Conservation (phyloP, 2,797 vertebrate species). For the Champsocephalus esox region DNA sequence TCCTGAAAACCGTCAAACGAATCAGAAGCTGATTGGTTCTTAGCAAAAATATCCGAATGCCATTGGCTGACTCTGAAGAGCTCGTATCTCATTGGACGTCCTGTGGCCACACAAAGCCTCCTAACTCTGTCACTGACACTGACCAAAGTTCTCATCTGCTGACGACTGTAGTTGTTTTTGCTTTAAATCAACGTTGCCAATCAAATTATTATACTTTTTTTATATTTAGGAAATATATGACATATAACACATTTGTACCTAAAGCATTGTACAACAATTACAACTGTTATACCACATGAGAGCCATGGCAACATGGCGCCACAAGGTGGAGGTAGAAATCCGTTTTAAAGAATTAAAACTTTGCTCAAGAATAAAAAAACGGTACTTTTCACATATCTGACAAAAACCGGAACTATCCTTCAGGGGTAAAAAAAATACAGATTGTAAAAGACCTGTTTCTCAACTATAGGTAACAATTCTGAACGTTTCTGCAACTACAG, state of each 20-base stretch:
- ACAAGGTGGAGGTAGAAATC: slow-evolving; percentile 57
- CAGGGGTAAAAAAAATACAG: background rate
- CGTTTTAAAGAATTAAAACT: background rate
- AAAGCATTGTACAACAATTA: background rate
- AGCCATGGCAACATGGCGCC: slow-evolving; percentile 39
- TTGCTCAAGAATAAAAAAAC: no score
- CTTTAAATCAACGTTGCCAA: background rate
- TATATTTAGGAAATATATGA: background rate
- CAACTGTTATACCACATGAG: background rate
- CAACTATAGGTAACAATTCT: background rate
- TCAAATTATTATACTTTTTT: background rate
- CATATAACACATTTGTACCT: background rate
- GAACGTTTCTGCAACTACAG: background rate
- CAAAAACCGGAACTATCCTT: background rate
- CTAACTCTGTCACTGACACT: background rate
- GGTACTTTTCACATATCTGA: background rate
- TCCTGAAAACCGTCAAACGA: slow-evolving; percentile 35
- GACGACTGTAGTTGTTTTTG: background rate
- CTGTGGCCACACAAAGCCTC: slow-evolving; percentile 7
- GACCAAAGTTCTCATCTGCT: background rate
- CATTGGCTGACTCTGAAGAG: slow-evolving; percentile 41
- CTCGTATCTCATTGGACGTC: slow-evolving; percentile 40
- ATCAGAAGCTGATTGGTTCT: slow-evolving; percentile 55
- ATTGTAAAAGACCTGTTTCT: background rate
- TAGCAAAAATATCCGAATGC: fast-evolving